phyloP scores from a whole-genome alignment of 2,113 vertebrate species.

The Mola mola region DNA sequence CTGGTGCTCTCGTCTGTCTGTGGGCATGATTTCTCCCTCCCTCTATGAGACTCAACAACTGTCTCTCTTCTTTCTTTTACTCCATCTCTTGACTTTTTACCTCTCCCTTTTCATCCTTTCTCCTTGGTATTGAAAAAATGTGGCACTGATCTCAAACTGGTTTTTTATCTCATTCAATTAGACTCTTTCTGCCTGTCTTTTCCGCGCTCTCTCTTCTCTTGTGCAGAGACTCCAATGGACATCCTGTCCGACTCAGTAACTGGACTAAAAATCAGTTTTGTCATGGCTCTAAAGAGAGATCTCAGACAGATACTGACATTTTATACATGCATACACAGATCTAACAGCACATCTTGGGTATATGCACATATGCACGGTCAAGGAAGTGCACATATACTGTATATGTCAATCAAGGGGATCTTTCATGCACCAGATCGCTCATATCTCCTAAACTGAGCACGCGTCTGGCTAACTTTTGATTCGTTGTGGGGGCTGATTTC shows the following conservation, averaged over 20 bases:
- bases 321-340: slow-evolving; percentile 19
- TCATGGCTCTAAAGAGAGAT: slow-evolving; percentile 33
- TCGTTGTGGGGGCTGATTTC: slow-evolving; percentile 48
- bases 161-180: background rate
- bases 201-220: slow-evolving; percentile 9
- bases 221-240: slow-evolving; percentile 20
- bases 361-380: background rate
- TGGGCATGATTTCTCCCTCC: slow-evolving; percentile 26
- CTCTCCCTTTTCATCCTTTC: background rate
- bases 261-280: slow-evolving; percentile 19
- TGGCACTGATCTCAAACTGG: slow-evolving; percentile 3
- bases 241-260: slow-evolving; percentile 31
- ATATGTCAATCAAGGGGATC: no score
- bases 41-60: background rate
- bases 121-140: slow-evolving; percentile 14
- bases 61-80: background rate
- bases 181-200: background rate
- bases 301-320: slow-evolving; percentile 29
- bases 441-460: slow-evolving; percentile 9
- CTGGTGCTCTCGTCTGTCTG: slow-evolving; percentile 45
- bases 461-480: slow-evolving; percentile 56
- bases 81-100: background rate
- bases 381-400: slow-evolving; percentile 4
- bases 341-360: background rate
- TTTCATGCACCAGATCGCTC: background rate